phyloP scores from a whole-genome alignment of 2,888 invertebrate genomes.

The Pimpla rufipes region DNA sequence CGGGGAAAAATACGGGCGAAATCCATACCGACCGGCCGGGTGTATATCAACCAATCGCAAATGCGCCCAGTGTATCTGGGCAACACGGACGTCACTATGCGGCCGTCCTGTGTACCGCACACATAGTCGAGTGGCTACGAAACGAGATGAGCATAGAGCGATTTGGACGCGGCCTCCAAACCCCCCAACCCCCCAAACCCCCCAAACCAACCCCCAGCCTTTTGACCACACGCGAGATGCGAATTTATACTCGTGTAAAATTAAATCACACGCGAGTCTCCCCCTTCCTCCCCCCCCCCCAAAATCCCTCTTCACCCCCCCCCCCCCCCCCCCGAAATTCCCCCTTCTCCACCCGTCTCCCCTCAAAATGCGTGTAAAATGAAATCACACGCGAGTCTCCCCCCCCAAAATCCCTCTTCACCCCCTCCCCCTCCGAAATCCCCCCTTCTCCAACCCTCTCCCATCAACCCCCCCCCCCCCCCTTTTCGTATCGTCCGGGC shows the following conservation, averaged over 20 bases:
- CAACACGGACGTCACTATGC: background rate
- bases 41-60: constrained; percentile 17
- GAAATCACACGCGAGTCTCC: too few species aligned
- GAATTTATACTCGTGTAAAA: constrained; percentile 83
- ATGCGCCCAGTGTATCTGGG: background rate
- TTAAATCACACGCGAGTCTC: constrained; percentile 78
- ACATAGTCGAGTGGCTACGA: constrained; percentile 27
- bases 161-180: constrained; percentile 17
- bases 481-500: too few species aligned
- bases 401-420: too few species aligned
- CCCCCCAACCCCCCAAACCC: too few species aligned
- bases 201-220: background rate
- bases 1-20: constrained; percentile 41
- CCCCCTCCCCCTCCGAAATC: too few species aligned
- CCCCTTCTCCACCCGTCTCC: too few species aligned
- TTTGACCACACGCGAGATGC: constrained; percentile 73
- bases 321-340: too few species aligned
- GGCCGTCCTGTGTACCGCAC: background rate
- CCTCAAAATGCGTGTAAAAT: too few species aligned
- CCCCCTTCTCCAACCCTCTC: too few species aligned
- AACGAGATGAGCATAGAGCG: constrained; percentile 48
- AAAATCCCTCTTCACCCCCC: too few species aligned
- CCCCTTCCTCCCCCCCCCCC: too few species aligned
- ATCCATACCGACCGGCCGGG: constrained; percentile 9
- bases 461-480: too few species aligned